phyloP scores from a whole-genome alignment of 2,888 invertebrate genomes.

The Drosophila sordidula region DNA sequence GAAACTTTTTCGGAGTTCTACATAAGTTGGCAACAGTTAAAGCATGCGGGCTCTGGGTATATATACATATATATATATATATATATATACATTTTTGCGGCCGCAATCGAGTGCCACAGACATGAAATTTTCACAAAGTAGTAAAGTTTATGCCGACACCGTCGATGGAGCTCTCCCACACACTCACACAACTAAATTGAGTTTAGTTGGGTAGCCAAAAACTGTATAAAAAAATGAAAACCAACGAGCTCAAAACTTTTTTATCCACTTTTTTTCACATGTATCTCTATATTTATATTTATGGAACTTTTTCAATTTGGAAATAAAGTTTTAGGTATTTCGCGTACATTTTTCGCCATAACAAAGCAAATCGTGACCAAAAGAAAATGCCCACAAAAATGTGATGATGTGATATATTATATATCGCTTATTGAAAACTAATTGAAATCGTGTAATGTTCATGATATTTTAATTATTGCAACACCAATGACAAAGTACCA shows the following conservation, averaged over 20 bases:
- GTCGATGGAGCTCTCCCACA: constrained; percentile 34
- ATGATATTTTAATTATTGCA: too few relatives aligned
- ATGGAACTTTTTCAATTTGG: constrained; percentile 79
- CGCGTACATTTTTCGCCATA: constrained; percentile 76
- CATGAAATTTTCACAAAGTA: constrained; percentile 77
- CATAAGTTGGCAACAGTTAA: constrained; percentile 69
- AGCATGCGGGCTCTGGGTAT: constrained; percentile 43
- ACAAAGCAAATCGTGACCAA: constrained; percentile 71
- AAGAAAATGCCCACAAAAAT: constrained; percentile 46
- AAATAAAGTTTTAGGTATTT: constrained; percentile 75
- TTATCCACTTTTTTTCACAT: constrained; percentile 48
- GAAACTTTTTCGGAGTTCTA: constrained; percentile 52
- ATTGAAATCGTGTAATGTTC: constrained; percentile 35
- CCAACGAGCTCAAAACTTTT: constrained; percentile 65
- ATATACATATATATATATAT: constrained; percentile 40
- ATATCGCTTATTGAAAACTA: constrained; percentile 61
- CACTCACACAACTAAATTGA: constrained; percentile 46
- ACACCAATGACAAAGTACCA: too few relatives aligned
- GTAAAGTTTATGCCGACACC: constrained; percentile 72
- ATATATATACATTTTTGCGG: constrained; percentile 58
- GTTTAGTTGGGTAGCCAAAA: constrained; percentile 65
- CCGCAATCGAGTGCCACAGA: constrained; percentile 77
- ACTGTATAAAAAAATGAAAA: constrained; percentile 25
- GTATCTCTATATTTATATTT: constrained; percentile 78
- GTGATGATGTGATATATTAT: constrained; percentile 44